Evolutionary conservation across 2,113 vertebrate species (phyloP).

Genomic region (Megalops atlanticus): DNA sequence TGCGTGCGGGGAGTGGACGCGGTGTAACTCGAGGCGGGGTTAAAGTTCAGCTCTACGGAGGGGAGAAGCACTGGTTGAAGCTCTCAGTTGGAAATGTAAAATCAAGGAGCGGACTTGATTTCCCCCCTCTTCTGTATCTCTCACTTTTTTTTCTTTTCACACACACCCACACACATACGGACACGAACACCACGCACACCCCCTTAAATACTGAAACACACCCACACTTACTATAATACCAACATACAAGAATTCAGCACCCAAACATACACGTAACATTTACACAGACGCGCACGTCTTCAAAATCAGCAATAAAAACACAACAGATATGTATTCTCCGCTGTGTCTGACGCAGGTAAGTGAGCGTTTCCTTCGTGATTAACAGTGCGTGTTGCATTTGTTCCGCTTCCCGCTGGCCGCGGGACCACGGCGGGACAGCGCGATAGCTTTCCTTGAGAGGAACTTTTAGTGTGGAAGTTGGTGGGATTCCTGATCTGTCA

Average conservation of each 20-base stretch:
- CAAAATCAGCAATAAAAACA: neutral
- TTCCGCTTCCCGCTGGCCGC: neutral
- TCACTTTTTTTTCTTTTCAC: neutral
- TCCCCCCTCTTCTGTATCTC: neutral
- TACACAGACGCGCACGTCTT: neutral
- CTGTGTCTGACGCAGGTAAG: conserved; percentile 16
- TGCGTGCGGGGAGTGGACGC: neutral
- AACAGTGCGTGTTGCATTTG: neutral
- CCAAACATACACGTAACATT: neutral
- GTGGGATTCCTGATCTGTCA: neutral
- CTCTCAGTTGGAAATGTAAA: neutral
- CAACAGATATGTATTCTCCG: neutral
- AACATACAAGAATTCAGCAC: neutral
- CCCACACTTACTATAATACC: neutral
- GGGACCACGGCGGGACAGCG: neutral
- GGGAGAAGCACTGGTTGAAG: neutral
- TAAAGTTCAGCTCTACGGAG: conserved; percentile 4
- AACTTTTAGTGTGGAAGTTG: neutral
- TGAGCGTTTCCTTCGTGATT: neutral
- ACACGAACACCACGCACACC: neutral
- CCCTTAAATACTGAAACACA: neutral
- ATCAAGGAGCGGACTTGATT: neutral
- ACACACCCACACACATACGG: neutral
- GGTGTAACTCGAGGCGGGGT: neutral
- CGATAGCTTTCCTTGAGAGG: neutral